phyloP scores from a whole-genome alignment of 92 coral and sea anemone genomes.

The Anthopleura xanthogrammica region DNA sequence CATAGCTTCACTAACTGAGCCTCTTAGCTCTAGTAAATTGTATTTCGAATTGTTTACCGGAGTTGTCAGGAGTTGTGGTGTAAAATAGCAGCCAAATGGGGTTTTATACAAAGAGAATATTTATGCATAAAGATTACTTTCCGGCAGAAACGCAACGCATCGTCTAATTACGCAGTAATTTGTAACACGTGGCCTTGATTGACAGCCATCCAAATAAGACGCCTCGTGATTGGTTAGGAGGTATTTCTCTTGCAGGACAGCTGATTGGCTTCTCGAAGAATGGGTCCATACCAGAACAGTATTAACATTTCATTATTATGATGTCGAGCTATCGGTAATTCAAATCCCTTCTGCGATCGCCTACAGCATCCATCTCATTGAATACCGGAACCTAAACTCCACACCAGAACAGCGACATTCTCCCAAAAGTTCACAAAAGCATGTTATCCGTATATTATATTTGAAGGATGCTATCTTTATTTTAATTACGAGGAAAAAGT shows the following conservation, averaged over 20 bases:
- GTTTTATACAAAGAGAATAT: slow-evolving; percentile 72
- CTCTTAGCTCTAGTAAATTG: slow-evolving; percentile 29
- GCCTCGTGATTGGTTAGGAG: slow-evolving; percentile 69
- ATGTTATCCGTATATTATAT: slow-evolving; percentile 43
- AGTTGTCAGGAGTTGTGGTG: slow-evolving; percentile 40
- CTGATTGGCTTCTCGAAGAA: slow-evolving; percentile 65
- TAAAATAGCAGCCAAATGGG: slow-evolving; percentile 60
- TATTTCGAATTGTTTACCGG: slow-evolving; percentile 35
- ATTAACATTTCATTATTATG: slow-evolving; percentile 72
- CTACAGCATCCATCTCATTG: slow-evolving; percentile 43
- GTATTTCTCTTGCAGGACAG: slow-evolving; percentile 49
- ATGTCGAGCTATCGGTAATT: slow-evolving; percentile 58
- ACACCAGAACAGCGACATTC: slow-evolving; percentile 45
- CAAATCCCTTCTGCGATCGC: slow-evolving; percentile 57
- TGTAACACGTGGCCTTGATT: slow-evolving; percentile 94
- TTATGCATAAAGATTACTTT: slow-evolving; percentile 73
- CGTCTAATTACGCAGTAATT: slow-evolving; percentile 90
- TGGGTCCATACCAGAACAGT: slow-evolving; percentile 80
- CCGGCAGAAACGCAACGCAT: slow-evolving; percentile 86
- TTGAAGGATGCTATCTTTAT: slow-evolving; percentile 55
- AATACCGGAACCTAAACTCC: slow-evolving; percentile 73
- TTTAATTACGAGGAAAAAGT: slow-evolving; percentile 54
- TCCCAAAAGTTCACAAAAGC: slow-evolving; percentile 50
- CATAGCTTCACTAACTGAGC: slow-evolving; percentile 3
- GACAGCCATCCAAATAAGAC: slow-evolving; percentile 73